Evolutionary conservation across 1,140 invertebrate species (phyloP), one percentile per base, ranked within the genome.

Genomic region (Drosophila tsacasi): DNA sequence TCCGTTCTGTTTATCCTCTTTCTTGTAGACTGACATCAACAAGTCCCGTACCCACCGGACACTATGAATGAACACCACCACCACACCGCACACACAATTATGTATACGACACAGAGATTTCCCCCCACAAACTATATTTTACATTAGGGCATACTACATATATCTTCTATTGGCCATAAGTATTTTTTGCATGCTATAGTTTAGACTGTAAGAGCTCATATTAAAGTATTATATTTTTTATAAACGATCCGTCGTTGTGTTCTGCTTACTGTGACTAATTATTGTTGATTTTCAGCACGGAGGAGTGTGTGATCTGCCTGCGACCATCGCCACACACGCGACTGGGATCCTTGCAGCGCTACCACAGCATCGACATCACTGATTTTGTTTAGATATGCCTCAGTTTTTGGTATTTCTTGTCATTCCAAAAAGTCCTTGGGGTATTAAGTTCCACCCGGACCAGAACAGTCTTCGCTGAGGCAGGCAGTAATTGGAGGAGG

Each of bases 1-100:
- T 30, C 13, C 58, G 60, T 79, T 82, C 67, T 58, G 50, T 50
- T 74, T 76, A 64, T 74, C 57, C 73, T 67, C 19, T 57, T 67
- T 76, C 49, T 80, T 91, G 52, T 87, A 92, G 91, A 79, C 81
- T 92, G 55, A 92, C 91, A 15, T 92, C 91, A 46, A 79, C 91
- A 54, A 92, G 91, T 87, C 91, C 91, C 9, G 72, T 92, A 59
- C 85, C 91, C 42, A 76, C 80, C 50, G 87, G 87, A 76, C 82
- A 92, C 63, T 87, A 83, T 80, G 91, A 92, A 91, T 92, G 69
- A 83, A 74, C 65, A 68, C 61, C 61, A 65, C 30, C 61, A 62
- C 52, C 52, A 37, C 54, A 57, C 35, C 21, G 52, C 52, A 57
- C 40, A 72, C 72, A 71, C 25, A 74, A 49, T 64, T 40, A 61